Evolutionary conservation across 1,140 invertebrate species (phyloP), one percentile per base, ranked within the genome.

Genomic region (Sarcophaga bullata): DNA sequence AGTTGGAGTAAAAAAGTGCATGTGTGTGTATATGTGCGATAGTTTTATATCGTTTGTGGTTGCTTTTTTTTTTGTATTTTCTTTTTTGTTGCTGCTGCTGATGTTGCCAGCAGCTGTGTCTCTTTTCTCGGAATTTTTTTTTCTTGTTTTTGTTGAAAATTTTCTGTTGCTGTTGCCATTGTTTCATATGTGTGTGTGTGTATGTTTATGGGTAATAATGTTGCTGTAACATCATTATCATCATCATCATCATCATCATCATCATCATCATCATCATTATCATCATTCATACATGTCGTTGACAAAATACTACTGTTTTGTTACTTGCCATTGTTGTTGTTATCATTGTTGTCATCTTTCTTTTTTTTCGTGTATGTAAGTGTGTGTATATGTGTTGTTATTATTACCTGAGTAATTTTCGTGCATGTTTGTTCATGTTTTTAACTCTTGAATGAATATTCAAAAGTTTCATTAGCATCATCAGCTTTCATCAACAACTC

Each of bases 381-480:
- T 37, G 25, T 37, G 4, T 37, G 25, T 37, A 37, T 37, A 37
- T 37, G 25, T 37, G 4, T 58, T 68, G n/a, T 68, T 68, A 19
- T 68, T 78, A 78, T 78, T 78, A 78, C 75, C 75, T 78, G 75
- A 78, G 75, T 78, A 78, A 78, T 78, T 78, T 50, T 78, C 25
- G 75, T 78, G 75, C 75, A 78, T 78, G 75, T 78, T 78, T 78
- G 75, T 78, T 50, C 48, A 78, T 78, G 75, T 78, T 78, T 78
- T 78, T 78, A 78, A 78, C 75, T 52, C 75, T 78, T 78, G 75
- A 78, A 15, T 78, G 75, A 78, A 78, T 78, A 78, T 78, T 78
- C 75, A 50, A 52, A 78, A 78, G 75, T 50, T 78, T 78, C 75
- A 50, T 78, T 47, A 48, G 7, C 58, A 17, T 15, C 58, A 62